Conservation (phyloP, 92 coral and sea anemone species). For the Epizoanthus fatuus region DNA sequence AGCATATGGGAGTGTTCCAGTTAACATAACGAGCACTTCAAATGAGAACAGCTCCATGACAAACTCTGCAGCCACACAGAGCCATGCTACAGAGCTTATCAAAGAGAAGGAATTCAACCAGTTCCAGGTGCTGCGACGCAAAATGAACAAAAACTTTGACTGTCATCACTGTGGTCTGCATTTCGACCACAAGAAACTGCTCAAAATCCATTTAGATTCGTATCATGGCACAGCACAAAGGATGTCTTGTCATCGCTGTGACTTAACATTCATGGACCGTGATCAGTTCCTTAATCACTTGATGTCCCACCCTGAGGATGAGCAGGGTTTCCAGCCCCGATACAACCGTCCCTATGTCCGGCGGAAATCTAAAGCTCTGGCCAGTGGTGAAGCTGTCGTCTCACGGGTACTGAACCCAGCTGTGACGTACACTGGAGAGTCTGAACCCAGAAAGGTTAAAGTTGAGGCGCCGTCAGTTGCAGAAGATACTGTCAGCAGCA, state of each 20-base stretch:
- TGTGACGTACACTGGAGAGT: not conserved
- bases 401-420: constrained; percentile 68
- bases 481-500: not conserved
- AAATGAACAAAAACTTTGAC: constrained; percentile 67
- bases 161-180: constrained; percentile 87
- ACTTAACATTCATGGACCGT: constrained; percentile 75
- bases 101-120: constrained; percentile 40
- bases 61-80: not conserved
- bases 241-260: constrained; percentile 83
- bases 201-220: constrained; percentile 90
- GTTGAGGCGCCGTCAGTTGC: not conserved
- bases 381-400: constrained; percentile 63
- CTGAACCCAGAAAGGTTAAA: constrained; percentile 6
- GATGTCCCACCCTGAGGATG: constrained; percentile 85
- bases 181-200: constrained; percentile 89
- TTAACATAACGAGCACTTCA: not conserved
- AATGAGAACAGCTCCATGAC: constrained; percentile 4
- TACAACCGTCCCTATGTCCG: constrained; percentile 48
- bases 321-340: constrained; percentile 41
- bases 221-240: constrained; percentile 83
- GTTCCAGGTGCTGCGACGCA: constrained; percentile 74
- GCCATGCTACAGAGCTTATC: not conserved
- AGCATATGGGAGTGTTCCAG: not conserved
- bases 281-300: constrained; percentile 83
- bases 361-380: constrained; percentile 38